Conservation (phyloP, 2,797 vertebrate species). For the Prionace glauca region DNA sequence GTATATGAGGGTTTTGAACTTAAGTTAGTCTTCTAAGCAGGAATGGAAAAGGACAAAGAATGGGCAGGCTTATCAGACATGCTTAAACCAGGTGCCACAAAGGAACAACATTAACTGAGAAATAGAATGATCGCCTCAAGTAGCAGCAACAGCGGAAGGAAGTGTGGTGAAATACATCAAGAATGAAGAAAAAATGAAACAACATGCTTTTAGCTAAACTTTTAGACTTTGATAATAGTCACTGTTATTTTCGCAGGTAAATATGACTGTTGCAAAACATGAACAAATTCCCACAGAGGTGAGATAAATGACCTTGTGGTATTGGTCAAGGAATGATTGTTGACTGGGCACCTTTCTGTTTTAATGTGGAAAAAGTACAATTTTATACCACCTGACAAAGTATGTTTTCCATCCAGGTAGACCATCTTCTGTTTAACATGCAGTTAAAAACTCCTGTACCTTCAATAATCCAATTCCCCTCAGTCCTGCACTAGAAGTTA, state of each 20-base stretch:
- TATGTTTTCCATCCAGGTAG: not conserved
- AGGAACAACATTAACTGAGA: not conserved
- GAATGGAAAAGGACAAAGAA: not conserved
- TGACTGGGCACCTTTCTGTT: not conserved
- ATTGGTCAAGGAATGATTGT: not conserved
- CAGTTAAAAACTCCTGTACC: not conserved
- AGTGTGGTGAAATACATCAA: not conserved
- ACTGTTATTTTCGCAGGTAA: not conserved
- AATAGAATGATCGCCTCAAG: not conserved
- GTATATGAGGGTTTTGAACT: not conserved
- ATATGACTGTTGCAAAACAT: not conserved
- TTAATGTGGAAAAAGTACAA: not conserved
- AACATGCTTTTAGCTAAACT: not conserved
- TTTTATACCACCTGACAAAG: not conserved
- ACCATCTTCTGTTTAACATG: not conserved
- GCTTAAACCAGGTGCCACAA: not conserved
- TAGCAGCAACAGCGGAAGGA: not conserved
- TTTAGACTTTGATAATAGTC: not conserved
- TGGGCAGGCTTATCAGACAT: not conserved
- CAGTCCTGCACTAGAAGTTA: not conserved
- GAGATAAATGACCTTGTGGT: not conserved
- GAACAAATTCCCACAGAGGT: not conserved
- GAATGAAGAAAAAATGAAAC: not conserved
- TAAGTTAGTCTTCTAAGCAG: not conserved
- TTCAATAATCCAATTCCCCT: not conserved